Base-by-base conservation (phyloP, 1,140 invertebrate species). In the Rhagoletis zephyria region DNA sequence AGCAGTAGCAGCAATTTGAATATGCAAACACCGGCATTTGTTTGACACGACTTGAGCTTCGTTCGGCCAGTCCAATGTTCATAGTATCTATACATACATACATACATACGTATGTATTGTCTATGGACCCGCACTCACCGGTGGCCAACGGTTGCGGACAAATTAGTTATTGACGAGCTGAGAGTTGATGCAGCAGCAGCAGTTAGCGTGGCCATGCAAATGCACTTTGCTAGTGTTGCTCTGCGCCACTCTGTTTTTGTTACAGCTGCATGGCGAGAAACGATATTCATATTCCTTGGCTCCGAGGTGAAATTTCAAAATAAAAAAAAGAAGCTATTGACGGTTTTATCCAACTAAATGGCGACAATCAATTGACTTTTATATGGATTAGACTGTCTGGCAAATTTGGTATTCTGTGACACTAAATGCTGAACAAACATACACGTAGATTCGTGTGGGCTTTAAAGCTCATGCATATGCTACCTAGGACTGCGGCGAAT, bases 281-380 rank as follows among this genome's bases (percentile, higher is more conserved):
- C 30, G 30, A 30, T 30, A 30, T 30, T 30, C 30, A 30, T 30
- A 0, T 30, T 30, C 4, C 61, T 1, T n/a, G 12, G 4, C n/a
- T 63, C 3, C 61, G 45, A 45, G n/a, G 74, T 40, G 48, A 19
- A 67, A 51, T 77, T 51, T 77, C 45, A 40, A 77, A 19, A 77
- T 19, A 81, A 56, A 14, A 74, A 40, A 19, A 45, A 59, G 19
- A 59, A 51, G 2, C 6, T 19, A 30, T 40, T 30, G 16, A 56
- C 48, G 48, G 19, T 14, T 51, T 81, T 81, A 81, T 81, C 48
- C 74, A 81, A 81, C 74, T 56, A 81, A 81, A 81, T 81, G 74
- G 48, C 74, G 48, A 51, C 48, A 81, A 81, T 81, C 74, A 81
- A 81, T 81, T 81, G 74, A 81, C 74, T 81, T 81, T 81, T 81